A percentile compares a stretch with the other conserved stretches of the same genome.
Conservation (phyloP, 2,113 vertebrate genomes). For the Stomatorhinus ivindoensis region DNA sequence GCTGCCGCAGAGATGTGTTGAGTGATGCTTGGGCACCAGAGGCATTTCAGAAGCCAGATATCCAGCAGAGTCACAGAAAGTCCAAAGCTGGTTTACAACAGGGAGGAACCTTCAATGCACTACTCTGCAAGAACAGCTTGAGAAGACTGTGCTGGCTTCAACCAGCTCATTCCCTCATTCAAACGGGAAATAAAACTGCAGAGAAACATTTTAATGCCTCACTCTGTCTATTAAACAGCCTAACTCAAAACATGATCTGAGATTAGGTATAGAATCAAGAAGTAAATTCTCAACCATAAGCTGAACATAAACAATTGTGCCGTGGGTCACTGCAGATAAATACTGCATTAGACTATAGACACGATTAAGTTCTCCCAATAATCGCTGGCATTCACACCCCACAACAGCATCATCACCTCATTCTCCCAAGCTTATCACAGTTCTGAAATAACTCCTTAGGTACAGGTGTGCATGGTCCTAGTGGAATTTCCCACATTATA, state of each 20-base stretch:
- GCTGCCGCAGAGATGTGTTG: conserved; percentile 11
- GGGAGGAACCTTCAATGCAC: neutral
- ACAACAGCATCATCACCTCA: neutral
- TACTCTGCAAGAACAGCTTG: neutral
- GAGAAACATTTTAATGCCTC: neutral
- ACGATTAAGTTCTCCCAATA: neutral
- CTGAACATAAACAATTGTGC: neutral
- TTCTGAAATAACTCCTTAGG: neutral
- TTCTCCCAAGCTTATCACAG: neutral
- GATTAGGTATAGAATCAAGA: neutral
- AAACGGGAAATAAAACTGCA: neutral
- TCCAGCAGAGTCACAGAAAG: neutral
- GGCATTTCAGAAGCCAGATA: conserved; percentile 5
- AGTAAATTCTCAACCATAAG: neutral
- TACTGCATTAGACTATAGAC: neutral
- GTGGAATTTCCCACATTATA: neutral
- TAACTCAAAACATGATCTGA: neutral
- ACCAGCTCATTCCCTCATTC: neutral
- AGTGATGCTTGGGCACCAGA: conserved; percentile 10
- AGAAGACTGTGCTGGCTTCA: neutral
- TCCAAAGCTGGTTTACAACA: conserved; percentile 23
- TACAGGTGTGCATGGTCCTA: neutral
- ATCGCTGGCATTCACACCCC: neutral
- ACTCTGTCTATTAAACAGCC: neutral
- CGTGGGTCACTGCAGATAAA: neutral